Evolutionary conservation across 2,113 vertebrate genomes (phyloP), one percentile per base, ranked within the genome.

Genomic region (Eulemur rufifrons): DNA sequence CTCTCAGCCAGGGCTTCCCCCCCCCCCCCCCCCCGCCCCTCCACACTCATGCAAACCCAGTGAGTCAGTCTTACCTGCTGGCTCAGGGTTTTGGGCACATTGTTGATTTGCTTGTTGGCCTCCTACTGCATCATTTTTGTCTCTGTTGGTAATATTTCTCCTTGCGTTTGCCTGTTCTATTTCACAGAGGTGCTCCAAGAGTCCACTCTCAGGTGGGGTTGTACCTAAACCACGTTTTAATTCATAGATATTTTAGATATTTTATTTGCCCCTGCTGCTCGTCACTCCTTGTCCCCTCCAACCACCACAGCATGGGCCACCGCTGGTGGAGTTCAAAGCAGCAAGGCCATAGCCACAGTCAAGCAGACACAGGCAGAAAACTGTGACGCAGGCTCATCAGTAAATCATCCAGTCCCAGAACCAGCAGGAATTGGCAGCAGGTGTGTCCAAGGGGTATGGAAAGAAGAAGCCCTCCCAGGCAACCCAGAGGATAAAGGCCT

Each of bases 221-320:
- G 4, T 8, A 95, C 69, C 95, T 97, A 91, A 95, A 96, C 17
- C 47, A 85, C 1, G 34, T 82, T 96, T 96, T 92, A 64, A 83
- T 92, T 92, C n/a, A 47, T 4, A 95, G 89, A 3, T 64, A 71
- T 42, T 42, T 42, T 42, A 42, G 42, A 42, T 42, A 42, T 64
- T 95, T 92, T 87, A 92, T 91, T 95, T 74, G 23, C 29, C 3
- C 42, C 50, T 39, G 42, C 20, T n/a, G 12, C 10, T 47, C 27
- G 12, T 42, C 39, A 20, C 61, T 13, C 3, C 25, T 12, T 29
- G 61, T 63, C 61, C 61, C 59, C 20, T 34, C 34, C 63, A 34
- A 45, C 61, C 20, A 12, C 42, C 47, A 13, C 45, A 45, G 15
- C 63, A 25, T 0, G 12, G 71, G 23, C 25, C 63, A n/a, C 71